These are phyloP conservation scores for Callospermophilus lateralis DNA, from an alignment of 2,113 vertebrate species.

Conservation along the genomic window DNA sequence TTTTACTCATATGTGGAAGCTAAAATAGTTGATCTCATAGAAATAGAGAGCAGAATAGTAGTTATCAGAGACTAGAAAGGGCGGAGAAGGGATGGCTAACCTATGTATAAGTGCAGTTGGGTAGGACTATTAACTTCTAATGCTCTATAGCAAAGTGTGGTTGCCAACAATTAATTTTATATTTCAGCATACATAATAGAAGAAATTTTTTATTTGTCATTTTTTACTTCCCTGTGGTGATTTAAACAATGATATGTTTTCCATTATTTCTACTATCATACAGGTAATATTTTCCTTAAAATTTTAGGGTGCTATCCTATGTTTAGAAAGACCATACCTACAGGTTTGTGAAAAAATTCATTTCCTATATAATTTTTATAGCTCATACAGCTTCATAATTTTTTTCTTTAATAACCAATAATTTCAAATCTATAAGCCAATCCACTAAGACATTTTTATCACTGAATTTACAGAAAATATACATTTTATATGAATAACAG, in stretches of 20 bases:
- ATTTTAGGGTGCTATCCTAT: background rate
- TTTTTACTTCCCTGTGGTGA: background rate
- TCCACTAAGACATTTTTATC: background rate
- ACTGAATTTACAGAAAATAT: background rate
- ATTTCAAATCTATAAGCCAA: background rate
- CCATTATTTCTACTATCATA: background rate
- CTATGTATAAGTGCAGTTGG: background rate
- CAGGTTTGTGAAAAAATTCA: background rate
- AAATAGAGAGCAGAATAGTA: background rate
- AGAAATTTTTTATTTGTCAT: background rate
- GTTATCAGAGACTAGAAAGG: background rate
- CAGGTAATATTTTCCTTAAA: background rate
- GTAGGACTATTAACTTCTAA: background rate
- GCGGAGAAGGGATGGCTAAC: background rate
- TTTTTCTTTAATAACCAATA: background rate
- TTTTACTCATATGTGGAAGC: background rate
- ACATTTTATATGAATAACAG: background rate
- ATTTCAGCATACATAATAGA: background rate
- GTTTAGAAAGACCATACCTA: background rate
- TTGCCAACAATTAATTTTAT: background rate
- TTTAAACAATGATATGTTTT: background rate
- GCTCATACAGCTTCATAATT: background rate
- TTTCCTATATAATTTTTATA: background rate
- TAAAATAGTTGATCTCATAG: background rate
- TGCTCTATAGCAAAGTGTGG: background rate